Conservation (phyloP, 2,797 vertebrate genomes). For the Varecia variegata region DNA sequence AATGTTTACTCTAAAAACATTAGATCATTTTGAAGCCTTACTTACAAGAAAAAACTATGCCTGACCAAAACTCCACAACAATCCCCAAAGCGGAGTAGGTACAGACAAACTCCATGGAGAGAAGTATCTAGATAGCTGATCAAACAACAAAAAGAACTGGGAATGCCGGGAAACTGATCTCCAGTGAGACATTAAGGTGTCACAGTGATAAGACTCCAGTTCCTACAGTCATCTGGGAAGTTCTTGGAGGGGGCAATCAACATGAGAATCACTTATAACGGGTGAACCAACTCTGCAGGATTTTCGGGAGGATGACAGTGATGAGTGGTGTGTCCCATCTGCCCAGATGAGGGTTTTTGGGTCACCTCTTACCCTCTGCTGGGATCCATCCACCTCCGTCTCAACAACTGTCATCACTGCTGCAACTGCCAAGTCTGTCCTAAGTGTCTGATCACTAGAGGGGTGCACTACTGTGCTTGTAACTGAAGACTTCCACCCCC, state of each 20-base stretch:
- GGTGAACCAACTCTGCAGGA: not conserved
- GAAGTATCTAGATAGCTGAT: not conserved
- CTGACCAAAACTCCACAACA: not conserved
- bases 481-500: not conserved
- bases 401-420: not conserved
- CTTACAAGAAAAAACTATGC: not conserved
- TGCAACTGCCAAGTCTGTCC: fast-evolving
- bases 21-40: not conserved
- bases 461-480: not conserved
- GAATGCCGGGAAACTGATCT: not conserved
- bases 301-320: fast-evolving
- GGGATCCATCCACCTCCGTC: not conserved
- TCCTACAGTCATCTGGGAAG: not conserved
- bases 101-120: not conserved
- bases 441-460: not conserved
- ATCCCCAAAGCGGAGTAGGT: not conserved
- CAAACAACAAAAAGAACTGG: too few species aligned
- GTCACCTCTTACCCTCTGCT: not conserved
- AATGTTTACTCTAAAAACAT: not conserved
- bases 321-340: fast-evolving
- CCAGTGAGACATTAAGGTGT: not conserved
- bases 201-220: too few species aligned
- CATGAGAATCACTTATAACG: too few species aligned
- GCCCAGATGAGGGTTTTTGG: not conserved
- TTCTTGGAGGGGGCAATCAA: not conserved